A percentile compares a stretch with the other conserved stretches of the same genome.
Conservation (phyloP, 2,797 vertebrate species). For the Streptopelia turtur region DNA sequence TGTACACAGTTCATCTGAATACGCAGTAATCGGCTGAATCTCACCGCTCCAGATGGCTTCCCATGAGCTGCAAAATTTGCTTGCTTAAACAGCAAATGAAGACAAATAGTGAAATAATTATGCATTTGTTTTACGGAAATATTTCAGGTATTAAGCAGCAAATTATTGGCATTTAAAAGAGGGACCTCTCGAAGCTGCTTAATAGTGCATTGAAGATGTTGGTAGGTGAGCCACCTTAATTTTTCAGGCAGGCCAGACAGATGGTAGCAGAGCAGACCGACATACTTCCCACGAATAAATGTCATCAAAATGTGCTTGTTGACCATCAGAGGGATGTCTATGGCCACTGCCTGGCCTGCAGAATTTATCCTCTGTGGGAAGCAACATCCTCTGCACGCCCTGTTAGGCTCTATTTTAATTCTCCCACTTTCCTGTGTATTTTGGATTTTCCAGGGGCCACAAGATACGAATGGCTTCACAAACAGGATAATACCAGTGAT, state of each 20-base stretch:
- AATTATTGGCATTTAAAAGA: not conserved
- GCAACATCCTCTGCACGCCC: not conserved
- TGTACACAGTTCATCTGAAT: not conserved
- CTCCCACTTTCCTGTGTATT: not conserved
- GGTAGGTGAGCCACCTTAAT: not conserved
- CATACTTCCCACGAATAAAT: not conserved
- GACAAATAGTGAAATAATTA: not conserved
- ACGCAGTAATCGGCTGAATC: not conserved
- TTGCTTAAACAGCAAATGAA: not conserved
- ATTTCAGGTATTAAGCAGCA: not conserved
- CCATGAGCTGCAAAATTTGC: not conserved
- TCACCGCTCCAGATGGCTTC: not conserved
- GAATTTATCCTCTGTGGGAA: fast-evolving
- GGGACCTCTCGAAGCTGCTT: not conserved
- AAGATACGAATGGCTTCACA: not conserved
- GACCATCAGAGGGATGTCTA: not conserved
- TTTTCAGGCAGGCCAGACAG: not conserved
- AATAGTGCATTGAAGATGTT: not conserved
- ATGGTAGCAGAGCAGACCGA: not conserved
- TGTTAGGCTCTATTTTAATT: not conserved
- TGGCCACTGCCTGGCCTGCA: not conserved
- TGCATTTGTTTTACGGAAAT: not conserved
- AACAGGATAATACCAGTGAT: not conserved
- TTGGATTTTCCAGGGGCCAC: not conserved
- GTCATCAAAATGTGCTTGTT: not conserved